phyloP scores from a whole-genome alignment of 2,113 vertebrate genomes.

The Alaudala cheleensis region DNA sequence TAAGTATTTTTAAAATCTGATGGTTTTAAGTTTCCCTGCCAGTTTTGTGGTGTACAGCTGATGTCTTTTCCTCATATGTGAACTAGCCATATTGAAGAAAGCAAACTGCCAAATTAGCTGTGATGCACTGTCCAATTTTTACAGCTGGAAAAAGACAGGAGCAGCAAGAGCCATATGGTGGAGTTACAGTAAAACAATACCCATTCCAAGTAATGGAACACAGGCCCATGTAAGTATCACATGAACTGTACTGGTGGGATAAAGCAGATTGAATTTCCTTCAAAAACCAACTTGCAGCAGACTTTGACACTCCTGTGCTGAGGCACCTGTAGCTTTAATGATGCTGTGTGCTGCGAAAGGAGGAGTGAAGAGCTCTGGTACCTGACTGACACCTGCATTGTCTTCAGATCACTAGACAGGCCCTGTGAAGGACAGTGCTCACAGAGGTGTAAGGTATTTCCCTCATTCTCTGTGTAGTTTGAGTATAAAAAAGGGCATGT shows the following conservation, averaged over 20 bases:
- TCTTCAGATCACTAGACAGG: neutral
- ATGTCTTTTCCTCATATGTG: neutral
- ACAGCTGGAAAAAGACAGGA: neutral
- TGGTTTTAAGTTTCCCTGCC: neutral
- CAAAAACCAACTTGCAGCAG: neutral
- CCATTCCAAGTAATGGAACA: neutral
- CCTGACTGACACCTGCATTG: fast-evolving
- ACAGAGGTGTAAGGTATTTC: neutral
- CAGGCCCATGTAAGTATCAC: fast-evolving
- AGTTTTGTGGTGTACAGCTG: neutral
- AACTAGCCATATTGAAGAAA: neutral
- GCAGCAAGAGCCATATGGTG: neutral
- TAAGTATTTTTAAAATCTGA: neutral
- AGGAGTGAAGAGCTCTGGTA: neutral
- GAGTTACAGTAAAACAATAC: neutral
- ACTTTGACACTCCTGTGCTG: no score
- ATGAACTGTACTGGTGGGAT: neutral
- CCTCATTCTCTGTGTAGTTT: neutral
- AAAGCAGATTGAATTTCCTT: neutral
- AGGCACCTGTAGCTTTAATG: neutral
- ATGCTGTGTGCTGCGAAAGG: neutral
- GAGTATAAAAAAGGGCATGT: neutral
- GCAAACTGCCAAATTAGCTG: neutral
- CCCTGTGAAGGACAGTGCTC: fast-evolving
- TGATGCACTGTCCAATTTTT: neutral